Percentiles rank a stretch among this genome's conserved stretches.
These are phyloP conservation scores for Bambusicola thoracicus DNA, from an alignment of 2,113 vertebrate genomes.

Conservation along the genomic window DNA sequence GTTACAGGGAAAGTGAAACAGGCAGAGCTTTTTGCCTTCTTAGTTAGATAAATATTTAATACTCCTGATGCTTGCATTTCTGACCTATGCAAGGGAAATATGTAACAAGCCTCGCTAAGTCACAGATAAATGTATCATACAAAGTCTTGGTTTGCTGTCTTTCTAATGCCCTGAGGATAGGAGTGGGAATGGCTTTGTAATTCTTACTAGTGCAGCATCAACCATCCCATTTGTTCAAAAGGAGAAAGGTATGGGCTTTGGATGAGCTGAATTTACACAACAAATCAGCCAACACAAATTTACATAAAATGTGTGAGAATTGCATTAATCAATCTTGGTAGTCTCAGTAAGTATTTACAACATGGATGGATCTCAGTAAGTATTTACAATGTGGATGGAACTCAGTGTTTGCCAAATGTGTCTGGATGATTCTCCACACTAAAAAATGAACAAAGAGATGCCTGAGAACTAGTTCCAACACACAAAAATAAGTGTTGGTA, in stretches of 20 bases:
- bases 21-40: not conserved
- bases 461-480: not conserved
- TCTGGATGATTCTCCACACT: not conserved
- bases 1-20: not conserved
- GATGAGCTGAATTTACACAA: not conserved
- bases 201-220: not conserved
- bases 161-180: not conserved
- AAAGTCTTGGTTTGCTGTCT: not conserved
- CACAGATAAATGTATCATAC: not conserved
- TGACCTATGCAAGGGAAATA: not conserved
- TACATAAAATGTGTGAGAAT: not conserved
- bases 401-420: not conserved
- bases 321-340: not conserved
- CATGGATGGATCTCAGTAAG: not conserved
- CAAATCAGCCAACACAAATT: not conserved
- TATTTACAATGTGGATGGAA: not conserved
- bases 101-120: not conserved
- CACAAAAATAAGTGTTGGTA: not conserved
- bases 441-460: not conserved
- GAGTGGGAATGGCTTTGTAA: not conserved
- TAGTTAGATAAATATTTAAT: constrained; percentile 26
- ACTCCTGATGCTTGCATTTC: not conserved
- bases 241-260: not conserved
- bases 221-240: not conserved
- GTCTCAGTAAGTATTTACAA: not conserved